phyloP scores from a whole-genome alignment of 2,113 vertebrate genomes.

The Podarcis raffonei region DNA sequence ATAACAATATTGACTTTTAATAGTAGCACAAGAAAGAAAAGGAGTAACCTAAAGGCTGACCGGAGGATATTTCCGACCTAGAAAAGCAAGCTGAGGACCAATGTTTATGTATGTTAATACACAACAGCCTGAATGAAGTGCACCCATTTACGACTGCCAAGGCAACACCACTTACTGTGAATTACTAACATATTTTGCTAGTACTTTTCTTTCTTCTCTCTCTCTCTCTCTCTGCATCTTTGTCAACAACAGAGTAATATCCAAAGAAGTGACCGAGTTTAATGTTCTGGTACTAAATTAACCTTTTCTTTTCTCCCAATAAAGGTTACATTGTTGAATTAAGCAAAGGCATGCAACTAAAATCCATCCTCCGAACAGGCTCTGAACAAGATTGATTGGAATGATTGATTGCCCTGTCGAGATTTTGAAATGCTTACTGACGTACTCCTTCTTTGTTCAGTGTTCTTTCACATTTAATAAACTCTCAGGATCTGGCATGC shows the following conservation, averaged over 20 bases:
- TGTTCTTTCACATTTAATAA: conserved; percentile 21
- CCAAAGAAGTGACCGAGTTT: background rate
- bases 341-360: background rate
- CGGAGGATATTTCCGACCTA: background rate
- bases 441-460: conserved; percentile 6
- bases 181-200: background rate
- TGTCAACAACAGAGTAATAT: conserved; percentile 2
- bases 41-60: background rate
- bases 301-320: conserved; percentile 19
- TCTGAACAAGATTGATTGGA: conserved; percentile 27
- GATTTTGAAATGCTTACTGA: conserved; percentile 21
- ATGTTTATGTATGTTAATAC: background rate
- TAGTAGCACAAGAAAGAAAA: background rate
- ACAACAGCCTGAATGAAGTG: background rate
- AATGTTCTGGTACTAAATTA: conserved; percentile 20
- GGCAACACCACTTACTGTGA: background rate
- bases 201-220: background rate
- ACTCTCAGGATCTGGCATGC: background rate
- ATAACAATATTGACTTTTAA: background rate
- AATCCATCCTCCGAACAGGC: conserved; percentile 6
- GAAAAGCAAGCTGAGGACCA: background rate
- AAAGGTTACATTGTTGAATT: conserved; percentile 20
- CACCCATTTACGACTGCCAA: background rate
- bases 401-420: conserved; percentile 12
- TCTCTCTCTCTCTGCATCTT: background rate